Evolutionary conservation across 35 echinoderm and acorn worm species (phyloP).

Genomic region (Strongylocentrotus purpuratus): DNA sequence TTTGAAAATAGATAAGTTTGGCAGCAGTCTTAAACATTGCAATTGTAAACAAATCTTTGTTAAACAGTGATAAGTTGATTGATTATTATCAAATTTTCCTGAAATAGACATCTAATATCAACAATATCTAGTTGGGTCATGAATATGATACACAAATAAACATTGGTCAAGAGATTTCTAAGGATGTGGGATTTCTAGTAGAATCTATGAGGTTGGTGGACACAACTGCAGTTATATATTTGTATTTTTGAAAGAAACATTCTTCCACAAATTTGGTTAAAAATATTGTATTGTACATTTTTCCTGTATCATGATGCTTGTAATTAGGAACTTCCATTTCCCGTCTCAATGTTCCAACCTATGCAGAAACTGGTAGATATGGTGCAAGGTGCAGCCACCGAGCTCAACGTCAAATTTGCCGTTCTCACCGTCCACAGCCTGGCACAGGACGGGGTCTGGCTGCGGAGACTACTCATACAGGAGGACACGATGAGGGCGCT

Average conservation of each 20-base stretch:
- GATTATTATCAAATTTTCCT: too few relatives aligned
- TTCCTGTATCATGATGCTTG: not conserved
- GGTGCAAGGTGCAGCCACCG: constrained; percentile 58
- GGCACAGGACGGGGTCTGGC: constrained; percentile 45
- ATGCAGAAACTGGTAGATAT: constrained; percentile 29
- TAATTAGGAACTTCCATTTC: not conserved
- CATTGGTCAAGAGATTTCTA: too few relatives aligned
- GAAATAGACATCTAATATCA: too few relatives aligned
- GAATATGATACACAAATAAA: too few relatives aligned
- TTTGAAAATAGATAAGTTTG: too few relatives aligned
- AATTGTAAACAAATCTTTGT: too few relatives aligned
- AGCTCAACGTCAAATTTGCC: constrained; percentile 67
- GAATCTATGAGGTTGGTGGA: too few relatives aligned
- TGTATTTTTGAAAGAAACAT: not conserved
- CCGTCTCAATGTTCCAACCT: not conserved
- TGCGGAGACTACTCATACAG: constrained; percentile 48
- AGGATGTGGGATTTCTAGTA: too few relatives aligned
- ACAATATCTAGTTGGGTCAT: too few relatives aligned
- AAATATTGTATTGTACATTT: not conserved
- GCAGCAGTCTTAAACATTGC: too few relatives aligned
- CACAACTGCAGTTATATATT: too few relatives aligned
- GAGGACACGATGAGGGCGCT: constrained; percentile 60
- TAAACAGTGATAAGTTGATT: too few relatives aligned
- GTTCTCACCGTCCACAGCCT: constrained; percentile 43
- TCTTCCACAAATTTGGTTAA: not conserved